Percentiles rank a stretch among this genome's conserved stretches.
These are phyloP conservation scores for Andrena haemorrhoa DNA, from an alignment of 2,888 invertebrate genomes.

Conservation along the genomic window DNA sequence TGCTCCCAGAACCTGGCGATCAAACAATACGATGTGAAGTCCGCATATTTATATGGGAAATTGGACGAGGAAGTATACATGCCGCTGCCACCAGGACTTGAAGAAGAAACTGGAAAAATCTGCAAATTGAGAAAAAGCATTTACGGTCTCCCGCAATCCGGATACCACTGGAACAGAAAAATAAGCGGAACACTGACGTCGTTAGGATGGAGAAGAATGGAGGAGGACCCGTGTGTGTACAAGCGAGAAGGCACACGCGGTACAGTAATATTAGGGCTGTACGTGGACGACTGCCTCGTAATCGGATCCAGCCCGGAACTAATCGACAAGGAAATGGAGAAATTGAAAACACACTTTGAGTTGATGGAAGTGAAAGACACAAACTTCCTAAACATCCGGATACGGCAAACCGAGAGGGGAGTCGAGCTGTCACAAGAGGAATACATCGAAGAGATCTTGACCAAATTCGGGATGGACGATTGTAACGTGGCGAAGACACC, in stretches of 20 bases:
- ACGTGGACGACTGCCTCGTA: slow-evolving; percentile 1
- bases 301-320: neutral
- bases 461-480: neutral
- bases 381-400: neutral
- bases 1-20: neutral
- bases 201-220: neutral
- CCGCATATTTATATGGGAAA: neutral
- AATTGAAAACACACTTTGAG: neutral
- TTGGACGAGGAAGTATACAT: neutral
- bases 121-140: neutral
- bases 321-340: neutral
- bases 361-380: neutral
- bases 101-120: neutral
- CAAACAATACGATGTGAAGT: neutral
- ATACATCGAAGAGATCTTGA: neutral
- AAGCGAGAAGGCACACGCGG: neutral
- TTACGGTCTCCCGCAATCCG: neutral
- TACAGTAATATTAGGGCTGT: neutral
- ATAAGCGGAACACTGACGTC: neutral
- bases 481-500: neutral
- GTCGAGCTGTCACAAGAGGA: neutral
- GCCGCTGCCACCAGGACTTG: neutral
- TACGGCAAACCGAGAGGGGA: neutral
- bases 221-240: neutral
- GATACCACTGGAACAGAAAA: neutral